phyloP scores from a whole-genome alignment of 2,113 vertebrate species.

The Microtus oregoni region DNA sequence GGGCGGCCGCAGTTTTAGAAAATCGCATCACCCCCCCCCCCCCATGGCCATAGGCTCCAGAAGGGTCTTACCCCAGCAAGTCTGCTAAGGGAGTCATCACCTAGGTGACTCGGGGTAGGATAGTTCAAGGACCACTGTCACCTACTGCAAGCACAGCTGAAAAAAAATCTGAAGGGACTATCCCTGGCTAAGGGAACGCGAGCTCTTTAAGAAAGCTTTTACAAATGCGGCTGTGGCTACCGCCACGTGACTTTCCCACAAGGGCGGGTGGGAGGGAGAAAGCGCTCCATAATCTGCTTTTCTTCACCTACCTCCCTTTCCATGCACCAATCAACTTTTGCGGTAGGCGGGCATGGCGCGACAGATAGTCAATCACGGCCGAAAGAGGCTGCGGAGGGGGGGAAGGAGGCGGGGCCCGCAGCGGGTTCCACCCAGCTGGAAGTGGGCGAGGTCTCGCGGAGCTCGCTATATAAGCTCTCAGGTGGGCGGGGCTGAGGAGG shows the following conservation, averaged over 20 bases:
- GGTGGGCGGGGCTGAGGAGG: constrained; percentile 15
- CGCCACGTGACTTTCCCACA: constrained; percentile 72
- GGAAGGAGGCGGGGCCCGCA: background rate
- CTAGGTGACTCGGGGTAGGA: background rate
- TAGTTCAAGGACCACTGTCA: background rate
- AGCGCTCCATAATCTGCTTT: background rate
- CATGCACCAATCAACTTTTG: constrained; percentile 58
- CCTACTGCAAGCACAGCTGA: background rate
- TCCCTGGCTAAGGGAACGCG: background rate
- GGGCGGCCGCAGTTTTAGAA: background rate
- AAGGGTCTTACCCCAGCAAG: background rate
- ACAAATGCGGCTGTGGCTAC: constrained; percentile 36
- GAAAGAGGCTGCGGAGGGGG: background rate
- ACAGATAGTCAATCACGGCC: constrained; percentile 7
- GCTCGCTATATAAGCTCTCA: accelerated
- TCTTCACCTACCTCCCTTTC: background rate
- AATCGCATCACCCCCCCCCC: background rate
- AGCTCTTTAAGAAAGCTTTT: constrained; percentile 77
- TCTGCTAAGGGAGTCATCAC: background rate
- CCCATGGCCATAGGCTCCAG: background rate
- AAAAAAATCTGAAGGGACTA: background rate
- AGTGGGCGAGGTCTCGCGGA: constrained; percentile 38
- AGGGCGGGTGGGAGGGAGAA: background rate
- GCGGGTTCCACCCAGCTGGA: background rate
- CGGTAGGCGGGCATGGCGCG: constrained; percentile 54